A percentile compares a stretch with the other conserved stretches of the same genome.
phyloP scores from a whole-genome alignment of 2,797 vertebrate genomes.

The Sciurus carolinensis region DNA sequence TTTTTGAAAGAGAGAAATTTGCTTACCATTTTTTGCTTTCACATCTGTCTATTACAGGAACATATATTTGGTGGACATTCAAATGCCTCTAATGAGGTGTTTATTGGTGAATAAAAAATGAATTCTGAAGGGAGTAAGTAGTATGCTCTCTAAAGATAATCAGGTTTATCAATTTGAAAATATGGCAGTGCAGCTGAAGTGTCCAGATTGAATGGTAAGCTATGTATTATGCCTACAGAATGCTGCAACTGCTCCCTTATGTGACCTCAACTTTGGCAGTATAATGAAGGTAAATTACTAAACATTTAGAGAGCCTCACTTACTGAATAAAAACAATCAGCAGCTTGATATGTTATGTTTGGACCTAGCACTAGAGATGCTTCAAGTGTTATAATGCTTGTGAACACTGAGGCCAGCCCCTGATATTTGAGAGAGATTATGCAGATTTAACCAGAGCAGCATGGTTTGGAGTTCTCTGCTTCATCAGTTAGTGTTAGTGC shows the following conservation, averaged over 20 bases:
- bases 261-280: constrained; percentile 40
- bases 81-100: constrained; percentile 44
- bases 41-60: constrained; percentile 50
- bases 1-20: constrained; percentile 59
- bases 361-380: constrained; percentile 4
- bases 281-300: constrained; percentile 72
- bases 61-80: constrained; percentile 50
- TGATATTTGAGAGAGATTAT: constrained; percentile 33
- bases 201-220: constrained; percentile 42
- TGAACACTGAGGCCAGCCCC: not conserved
- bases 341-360: constrained; percentile 52
- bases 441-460: constrained; percentile 23
- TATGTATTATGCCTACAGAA: constrained; percentile 63
- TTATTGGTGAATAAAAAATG: constrained; percentile 72
- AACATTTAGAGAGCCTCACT: constrained; percentile 55
- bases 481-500: constrained; percentile 44
- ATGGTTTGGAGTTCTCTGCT: constrained; percentile 33
- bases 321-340: constrained; percentile 55
- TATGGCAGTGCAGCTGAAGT: constrained; percentile 59
- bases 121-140: constrained; percentile 55
- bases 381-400: constrained; percentile 34
- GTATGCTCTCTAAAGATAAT: constrained; percentile 70
- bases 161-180: constrained; percentile 70
- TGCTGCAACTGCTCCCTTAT: constrained; percentile 41
- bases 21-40: not conserved